Base-by-base conservation (phyloP, 2,888 invertebrate genomes). In the Platycheirus rosarum region DNA sequence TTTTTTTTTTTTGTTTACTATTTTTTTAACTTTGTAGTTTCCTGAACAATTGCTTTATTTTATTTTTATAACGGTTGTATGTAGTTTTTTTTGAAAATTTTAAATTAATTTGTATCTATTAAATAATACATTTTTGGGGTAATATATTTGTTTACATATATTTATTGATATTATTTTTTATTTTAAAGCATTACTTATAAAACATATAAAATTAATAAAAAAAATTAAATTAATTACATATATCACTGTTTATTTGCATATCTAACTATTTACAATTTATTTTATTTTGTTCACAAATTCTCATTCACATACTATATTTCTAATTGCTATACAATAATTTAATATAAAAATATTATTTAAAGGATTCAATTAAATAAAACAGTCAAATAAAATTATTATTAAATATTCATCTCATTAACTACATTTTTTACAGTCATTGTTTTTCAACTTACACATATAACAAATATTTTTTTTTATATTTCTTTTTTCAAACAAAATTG, bases 321-420 rank as follows among this genome's bases (percentile, higher is more conserved):
- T 80, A 70, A 53, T 44, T 70, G 55, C 70, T 82, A 71, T 68
- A 77, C 63, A 82, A 82, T 82, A 82, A 82, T 82, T 82, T 82
- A 82, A 68, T 73, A 77, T 76, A 68, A 46, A n/a, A 46, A 60
- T 60, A 60, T 42, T 14, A 46, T 63, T 49, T 51, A 60, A 77
- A 55, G 60, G 53, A 71, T 82, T 77, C 35, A 82, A 77, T 82
- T 82, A 82, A 77, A 82, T 82, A 82, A 82, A 82, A 82, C 82
- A 82, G 77, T 82, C 68, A 55, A 68, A 66, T 73, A 62, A 29
- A 68, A 60, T 18, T 42, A 57, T 23, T 62, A 78, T 40, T 66
- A 48, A 18, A 49, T 29, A 49, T 63, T 66, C 71, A 70, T 18
- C 23, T 66, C 49, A 76, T 40, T 80, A 80, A 75, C 80, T 80